Evolutionary conservation across 2,797 vertebrate genomes (phyloP).

Genomic region (Pogonophryne albipinna): DNA sequence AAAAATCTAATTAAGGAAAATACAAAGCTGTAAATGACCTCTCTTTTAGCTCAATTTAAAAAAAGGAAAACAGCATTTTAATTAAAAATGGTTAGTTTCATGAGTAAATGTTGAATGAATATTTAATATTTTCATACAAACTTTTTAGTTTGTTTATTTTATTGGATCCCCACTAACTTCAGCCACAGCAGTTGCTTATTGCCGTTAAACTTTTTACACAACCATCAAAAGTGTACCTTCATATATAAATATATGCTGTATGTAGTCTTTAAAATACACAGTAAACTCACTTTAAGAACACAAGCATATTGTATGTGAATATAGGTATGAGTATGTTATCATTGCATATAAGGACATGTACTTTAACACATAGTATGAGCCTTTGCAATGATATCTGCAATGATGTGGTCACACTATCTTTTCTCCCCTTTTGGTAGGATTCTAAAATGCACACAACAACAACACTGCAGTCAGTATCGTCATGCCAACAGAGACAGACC

Average conservation of each 20-base stretch:
- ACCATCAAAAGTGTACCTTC: not conserved
- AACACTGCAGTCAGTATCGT: slow-evolving; percentile 19
- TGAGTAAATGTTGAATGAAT: not conserved
- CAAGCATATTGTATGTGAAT: not conserved
- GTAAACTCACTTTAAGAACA: not conserved
- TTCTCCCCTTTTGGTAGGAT: too few relatives aligned
- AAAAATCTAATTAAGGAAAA: not conserved
- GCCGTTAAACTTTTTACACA: not conserved
- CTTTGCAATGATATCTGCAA: not conserved
- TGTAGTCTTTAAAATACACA: not conserved
- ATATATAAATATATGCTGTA: not conserved
- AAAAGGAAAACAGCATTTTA: not conserved
- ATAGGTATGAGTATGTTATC: not conserved
- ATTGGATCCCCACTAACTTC: not conserved
- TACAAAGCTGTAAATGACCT: too few relatives aligned
- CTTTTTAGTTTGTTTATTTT: not conserved
- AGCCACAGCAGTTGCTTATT: not conserved
- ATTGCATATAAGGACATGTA: not conserved
- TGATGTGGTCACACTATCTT: too few relatives aligned
- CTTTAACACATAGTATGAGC: not conserved
- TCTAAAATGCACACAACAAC: not conserved
- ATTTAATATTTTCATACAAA: not conserved
- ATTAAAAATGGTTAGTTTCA: not conserved
- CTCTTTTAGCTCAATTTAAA: not conserved
- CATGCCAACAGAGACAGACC: slow-evolving; percentile 24